These are phyloP conservation scores for Watsonalla binaria DNA, from an alignment of 2,888 invertebrate species.

Conservation along the genomic window DNA sequence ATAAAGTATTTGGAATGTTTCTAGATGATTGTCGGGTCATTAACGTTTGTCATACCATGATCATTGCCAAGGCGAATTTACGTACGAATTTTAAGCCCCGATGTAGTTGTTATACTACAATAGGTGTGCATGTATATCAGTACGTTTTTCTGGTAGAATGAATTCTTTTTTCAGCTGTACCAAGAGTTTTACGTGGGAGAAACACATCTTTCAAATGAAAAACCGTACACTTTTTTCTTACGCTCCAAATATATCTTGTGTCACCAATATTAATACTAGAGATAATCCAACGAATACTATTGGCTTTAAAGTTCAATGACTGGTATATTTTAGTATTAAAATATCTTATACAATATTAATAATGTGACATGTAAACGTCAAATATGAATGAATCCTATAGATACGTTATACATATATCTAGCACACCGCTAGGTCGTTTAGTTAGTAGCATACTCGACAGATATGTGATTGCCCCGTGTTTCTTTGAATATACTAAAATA, in stretches of 20 bases:
- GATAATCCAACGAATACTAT: no score
- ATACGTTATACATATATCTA: no score
- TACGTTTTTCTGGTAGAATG: background rate
- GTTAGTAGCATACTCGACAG: no score
- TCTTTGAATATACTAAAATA: no score
- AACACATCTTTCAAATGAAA: background rate
- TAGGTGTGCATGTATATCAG: background rate
- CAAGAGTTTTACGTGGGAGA: background rate
- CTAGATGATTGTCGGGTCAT: conserved; percentile 56
- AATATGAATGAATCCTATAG: no score
- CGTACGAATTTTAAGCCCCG: conserved; percentile 19
- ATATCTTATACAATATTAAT: no score
- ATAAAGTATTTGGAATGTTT: conserved; percentile 39
- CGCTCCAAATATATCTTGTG: background rate
- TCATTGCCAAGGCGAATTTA: conserved; percentile 63
- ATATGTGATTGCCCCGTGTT: no score
- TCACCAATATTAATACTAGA: background rate
- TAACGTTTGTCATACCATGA: conserved; percentile 55
- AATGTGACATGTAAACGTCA: no score
- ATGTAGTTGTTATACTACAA: conserved; percentile 29
- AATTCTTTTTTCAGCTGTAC: background rate
- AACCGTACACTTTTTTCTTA: no score
- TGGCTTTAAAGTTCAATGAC: background rate
- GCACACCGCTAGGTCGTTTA: no score
- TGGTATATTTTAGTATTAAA: background rate